Percentiles rank a stretch among this genome's conserved stretches.
Conservation (phyloP, 2,888 invertebrate species). For the Agrotis segetum region DNA sequence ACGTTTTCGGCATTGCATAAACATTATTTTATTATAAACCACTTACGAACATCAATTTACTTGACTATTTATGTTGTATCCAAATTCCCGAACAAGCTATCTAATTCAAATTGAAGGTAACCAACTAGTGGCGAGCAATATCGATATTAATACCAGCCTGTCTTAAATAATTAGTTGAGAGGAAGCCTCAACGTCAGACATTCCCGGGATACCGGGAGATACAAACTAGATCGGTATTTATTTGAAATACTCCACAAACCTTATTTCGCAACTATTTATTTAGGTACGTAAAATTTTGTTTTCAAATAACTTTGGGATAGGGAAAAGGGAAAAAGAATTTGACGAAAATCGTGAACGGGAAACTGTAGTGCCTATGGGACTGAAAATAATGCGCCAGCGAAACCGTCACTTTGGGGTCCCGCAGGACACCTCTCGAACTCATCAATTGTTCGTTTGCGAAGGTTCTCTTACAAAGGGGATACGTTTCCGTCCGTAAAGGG, state of each 20-base stretch:
- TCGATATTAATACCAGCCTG: slow-evolving; percentile 37
- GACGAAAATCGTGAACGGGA: slow-evolving; percentile 17
- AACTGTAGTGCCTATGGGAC: slow-evolving; percentile 34
- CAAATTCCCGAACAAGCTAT: slow-evolving; percentile 33
- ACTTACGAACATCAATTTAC: not conserved
- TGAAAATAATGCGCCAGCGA: slow-evolving; percentile 41
- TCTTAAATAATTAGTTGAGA: slow-evolving; percentile 41
- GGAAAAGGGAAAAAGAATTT: slow-evolving; percentile 30
- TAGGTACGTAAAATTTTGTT: slow-evolving; percentile 13
- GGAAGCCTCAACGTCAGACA: slow-evolving; percentile 26
- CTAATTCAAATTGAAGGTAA: slow-evolving; percentile 31
- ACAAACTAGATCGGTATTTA: slow-evolving; percentile 29
- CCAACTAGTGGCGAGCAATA: slow-evolving; percentile 27
- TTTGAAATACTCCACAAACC: slow-evolving; percentile 21
- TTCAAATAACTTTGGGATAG: slow-evolving; percentile 20
- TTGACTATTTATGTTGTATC: not conserved
- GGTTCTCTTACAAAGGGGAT: slow-evolving; percentile 21
- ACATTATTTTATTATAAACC: not conserved
- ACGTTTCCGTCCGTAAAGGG: slow-evolving; percentile 15
- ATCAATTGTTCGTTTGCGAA: slow-evolving; percentile 46
- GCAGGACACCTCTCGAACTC: slow-evolving; percentile 51
- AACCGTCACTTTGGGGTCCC: slow-evolving; percentile 49
- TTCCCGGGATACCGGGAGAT: slow-evolving; percentile 35
- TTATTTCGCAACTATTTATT: slow-evolving; percentile 35
- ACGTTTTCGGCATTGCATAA: not conserved